Conservation (phyloP, 2,888 invertebrate species). For the Meganola albula region DNA sequence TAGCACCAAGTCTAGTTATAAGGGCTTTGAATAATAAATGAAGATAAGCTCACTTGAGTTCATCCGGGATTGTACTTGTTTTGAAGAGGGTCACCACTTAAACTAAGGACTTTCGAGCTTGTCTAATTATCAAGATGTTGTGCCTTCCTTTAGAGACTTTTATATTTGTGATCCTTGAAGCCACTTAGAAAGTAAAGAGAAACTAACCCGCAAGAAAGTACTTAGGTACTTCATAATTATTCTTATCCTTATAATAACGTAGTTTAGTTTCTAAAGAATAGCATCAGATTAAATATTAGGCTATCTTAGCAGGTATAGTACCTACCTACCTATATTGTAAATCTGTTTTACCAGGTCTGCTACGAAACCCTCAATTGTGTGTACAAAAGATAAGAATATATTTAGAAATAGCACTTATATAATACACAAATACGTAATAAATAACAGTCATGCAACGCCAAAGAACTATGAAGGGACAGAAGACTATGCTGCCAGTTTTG, state of each 20-base stretch:
- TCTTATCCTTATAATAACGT: too few relatives aligned
- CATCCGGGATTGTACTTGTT: constrained; percentile 43
- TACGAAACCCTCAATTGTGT: constrained; percentile 11
- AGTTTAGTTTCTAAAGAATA: too few relatives aligned
- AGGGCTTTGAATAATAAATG: constrained; percentile 36
- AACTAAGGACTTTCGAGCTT: constrained; percentile 52
- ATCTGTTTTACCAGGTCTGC: constrained; percentile 16
- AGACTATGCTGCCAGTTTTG: constrained; percentile 33
- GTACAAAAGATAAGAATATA: constrained; percentile 3
- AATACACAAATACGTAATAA: constrained; percentile 5
- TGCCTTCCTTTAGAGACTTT: constrained; percentile 38
- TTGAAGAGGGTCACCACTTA: constrained; percentile 65
- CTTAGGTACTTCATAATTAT: too few relatives aligned
- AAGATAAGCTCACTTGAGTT: constrained; percentile 45
- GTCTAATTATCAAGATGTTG: constrained; percentile 65
- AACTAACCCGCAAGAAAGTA: too few relatives aligned
- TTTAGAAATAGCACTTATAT: too few relatives aligned
- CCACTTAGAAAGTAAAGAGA: too few relatives aligned
- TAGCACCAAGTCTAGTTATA: too few relatives aligned
- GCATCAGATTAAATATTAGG: too few relatives aligned
- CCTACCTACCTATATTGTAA: too few relatives aligned
- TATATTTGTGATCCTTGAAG: too few relatives aligned
- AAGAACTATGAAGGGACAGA: constrained; percentile 29
- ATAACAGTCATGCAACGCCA: constrained; percentile 17
- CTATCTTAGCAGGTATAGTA: too few relatives aligned